Percentiles rank a stretch among this genome's conserved stretches.
Evolutionary conservation across 1,140 invertebrate genomes (phyloP).

Genomic region (Glomeris maerens): DNA sequence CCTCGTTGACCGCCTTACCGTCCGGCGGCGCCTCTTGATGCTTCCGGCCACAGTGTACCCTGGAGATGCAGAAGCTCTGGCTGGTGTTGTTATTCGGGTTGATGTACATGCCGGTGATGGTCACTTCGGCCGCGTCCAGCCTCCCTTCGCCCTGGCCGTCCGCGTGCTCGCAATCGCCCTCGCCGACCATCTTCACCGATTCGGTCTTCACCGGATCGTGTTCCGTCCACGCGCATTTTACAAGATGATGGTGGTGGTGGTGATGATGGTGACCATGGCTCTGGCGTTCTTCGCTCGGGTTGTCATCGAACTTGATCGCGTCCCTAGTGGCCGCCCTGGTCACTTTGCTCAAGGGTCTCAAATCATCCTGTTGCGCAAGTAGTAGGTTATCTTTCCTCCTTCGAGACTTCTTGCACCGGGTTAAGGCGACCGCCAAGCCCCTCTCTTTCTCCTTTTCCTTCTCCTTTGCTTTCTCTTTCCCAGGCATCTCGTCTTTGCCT

Average conservation of each 20-base stretch:
- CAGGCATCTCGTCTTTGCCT: background rate
- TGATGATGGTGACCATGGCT: background rate
- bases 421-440: too few species aligned
- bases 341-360: background rate
- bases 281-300: background rate
- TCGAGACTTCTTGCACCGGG: too few species aligned
- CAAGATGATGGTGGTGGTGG: background rate
- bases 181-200: background rate
- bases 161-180: too few species aligned
- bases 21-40: slow-evolving; percentile 1
- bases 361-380: too few species aligned
- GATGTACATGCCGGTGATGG: slow-evolving; percentile 12
- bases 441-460: background rate
- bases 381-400: too few species aligned
- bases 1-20: too few species aligned
- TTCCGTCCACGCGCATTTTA: too few species aligned
- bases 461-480: background rate
- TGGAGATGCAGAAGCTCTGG: slow-evolving; percentile 9
- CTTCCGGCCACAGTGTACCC: slow-evolving; percentile 5
- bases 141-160: background rate
- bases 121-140: slow-evolving; percentile 9
- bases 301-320: too few species aligned
- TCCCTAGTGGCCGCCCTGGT: background rate
- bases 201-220: background rate
- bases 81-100: slow-evolving; percentile 9